Evolutionary conservation across 35 echinoderm and acorn worm genomes (phyloP), one percentile per base, ranked within the genome.

Genomic region (Hemicentrotus pulcherrimus): DNA sequence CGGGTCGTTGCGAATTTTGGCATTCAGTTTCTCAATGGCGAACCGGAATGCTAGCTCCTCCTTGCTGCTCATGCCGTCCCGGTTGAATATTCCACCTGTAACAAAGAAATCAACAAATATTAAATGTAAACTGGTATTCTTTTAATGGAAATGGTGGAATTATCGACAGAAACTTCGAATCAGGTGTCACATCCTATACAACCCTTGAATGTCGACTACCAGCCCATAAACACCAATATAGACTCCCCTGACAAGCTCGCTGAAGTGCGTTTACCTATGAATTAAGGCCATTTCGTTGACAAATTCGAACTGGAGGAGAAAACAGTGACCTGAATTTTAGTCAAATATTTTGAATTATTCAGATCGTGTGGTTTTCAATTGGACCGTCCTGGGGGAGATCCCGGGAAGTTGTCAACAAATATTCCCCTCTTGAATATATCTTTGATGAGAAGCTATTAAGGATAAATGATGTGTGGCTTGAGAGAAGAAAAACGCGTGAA

Each of bases 21-120:
- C n/a, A 85, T 96, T 96, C 13, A 95, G 32, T 60, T 88, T 94
- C 16, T 94, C 32, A 24, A 96, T 94, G 1, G 96, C 96, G 46
- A 96, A 96, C 86, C 85, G 86, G 48, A 96, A 96, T 19, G 96
- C 96, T 12, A 50, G 32, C 30, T 96, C 96, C 31, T 47, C 47
- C 13, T 96, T 94, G 31, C 96, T 96, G 24, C 71, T 88, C 85
- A 85, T 46, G 0, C 71, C 78, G 3, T 95, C 45, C 32, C 48
- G 88, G 6, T 32, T 58, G 58, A 96, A 96, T 94, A 96, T 90
- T 7, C 96, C 96, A 61, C 96, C 96, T 96, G 92, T 86, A 22
- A 32, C 46, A 33, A 47, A 28, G 32, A 47, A 85, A 96, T 12
- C 8, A 50, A 50, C 47, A 48, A 48, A 48, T n/a, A n/a, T n/a